phyloP scores from a whole-genome alignment of 2,797 vertebrate genomes.

The Leuciscus waleckii region DNA sequence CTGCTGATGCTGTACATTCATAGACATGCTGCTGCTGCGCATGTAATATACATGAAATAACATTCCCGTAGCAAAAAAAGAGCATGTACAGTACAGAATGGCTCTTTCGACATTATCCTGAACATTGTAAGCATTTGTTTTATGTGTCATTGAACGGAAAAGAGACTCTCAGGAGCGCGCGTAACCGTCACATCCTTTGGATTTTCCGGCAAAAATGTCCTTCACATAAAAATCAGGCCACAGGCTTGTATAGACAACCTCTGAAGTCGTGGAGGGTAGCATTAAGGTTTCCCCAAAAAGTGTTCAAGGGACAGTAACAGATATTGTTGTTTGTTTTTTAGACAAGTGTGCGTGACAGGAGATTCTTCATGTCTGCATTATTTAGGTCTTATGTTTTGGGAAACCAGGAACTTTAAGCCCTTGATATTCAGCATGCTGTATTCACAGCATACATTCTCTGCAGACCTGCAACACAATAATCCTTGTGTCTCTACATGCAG shows the following conservation, averaged over 20 bases:
- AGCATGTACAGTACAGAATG: background rate
- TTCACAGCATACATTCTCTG: conserved; percentile 11
- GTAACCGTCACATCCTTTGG: background rate
- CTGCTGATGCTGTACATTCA: too few relatives aligned
- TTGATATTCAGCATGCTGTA: conserved; percentile 35
- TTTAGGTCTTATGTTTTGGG: conserved; percentile 21
- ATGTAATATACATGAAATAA: too few relatives aligned
- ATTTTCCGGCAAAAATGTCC: background rate
- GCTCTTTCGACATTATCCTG: background rate
- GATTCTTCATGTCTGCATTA: conserved; percentile 12
- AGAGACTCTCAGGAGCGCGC: background rate
- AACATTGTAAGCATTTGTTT: background rate
- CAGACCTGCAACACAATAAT: conserved; percentile 30
- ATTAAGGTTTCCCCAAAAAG: background rate
- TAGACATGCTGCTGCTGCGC: too few relatives aligned
- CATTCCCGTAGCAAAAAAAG: too few relatives aligned
- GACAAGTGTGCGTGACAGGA: background rate
- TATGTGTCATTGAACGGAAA: background rate
- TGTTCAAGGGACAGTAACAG: background rate
- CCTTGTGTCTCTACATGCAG: conserved; percentile 26
- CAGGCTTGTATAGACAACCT: background rate
- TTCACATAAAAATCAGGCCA: background rate
- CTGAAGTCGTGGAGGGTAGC: background rate
- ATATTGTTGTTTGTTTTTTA: background rate
- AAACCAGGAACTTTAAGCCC: conserved; percentile 36